Conservation (phyloP, 2,888 invertebrate genomes). For the Heliconius hortense region DNA sequence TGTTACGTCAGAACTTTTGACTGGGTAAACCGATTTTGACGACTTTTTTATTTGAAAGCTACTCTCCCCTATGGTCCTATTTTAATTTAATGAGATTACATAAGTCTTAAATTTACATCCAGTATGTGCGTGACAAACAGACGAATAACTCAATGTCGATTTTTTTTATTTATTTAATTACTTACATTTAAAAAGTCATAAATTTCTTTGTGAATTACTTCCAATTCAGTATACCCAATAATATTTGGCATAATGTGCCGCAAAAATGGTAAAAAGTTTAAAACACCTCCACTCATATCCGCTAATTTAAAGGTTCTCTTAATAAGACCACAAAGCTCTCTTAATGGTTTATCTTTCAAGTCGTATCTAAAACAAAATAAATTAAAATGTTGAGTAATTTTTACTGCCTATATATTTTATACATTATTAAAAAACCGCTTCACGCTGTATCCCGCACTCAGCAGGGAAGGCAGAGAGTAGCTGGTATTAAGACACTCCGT, state of each 20-base stretch:
- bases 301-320: conserved; percentile 83
- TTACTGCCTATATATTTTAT: no score
- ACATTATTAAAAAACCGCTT: no score
- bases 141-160: not conserved
- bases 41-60: no score
- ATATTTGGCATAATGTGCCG: conserved; percentile 83
- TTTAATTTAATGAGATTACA: no score
- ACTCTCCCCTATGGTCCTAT: no score
- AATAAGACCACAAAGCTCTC: conserved; percentile 79
- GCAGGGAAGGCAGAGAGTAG: no score
- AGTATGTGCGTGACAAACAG: no score
- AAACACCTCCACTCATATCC: conserved; percentile 87
- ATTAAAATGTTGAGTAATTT: not conserved
- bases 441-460: no score
- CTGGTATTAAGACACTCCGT: no score
- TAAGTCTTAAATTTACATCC: no score
- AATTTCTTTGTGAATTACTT: conserved; percentile 72
- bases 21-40: no score
- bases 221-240: conserved; percentile 83
- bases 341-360: conserved; percentile 80
- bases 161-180: conserved; percentile 2
- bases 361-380: conserved; percentile 70
- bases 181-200: conserved; percentile 81
- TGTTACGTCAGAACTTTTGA: no score
- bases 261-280: conserved; percentile 87